Base-by-base conservation (phyloP, 1,140 invertebrate species). In the Amphibalanus amphitrite region DNA sequence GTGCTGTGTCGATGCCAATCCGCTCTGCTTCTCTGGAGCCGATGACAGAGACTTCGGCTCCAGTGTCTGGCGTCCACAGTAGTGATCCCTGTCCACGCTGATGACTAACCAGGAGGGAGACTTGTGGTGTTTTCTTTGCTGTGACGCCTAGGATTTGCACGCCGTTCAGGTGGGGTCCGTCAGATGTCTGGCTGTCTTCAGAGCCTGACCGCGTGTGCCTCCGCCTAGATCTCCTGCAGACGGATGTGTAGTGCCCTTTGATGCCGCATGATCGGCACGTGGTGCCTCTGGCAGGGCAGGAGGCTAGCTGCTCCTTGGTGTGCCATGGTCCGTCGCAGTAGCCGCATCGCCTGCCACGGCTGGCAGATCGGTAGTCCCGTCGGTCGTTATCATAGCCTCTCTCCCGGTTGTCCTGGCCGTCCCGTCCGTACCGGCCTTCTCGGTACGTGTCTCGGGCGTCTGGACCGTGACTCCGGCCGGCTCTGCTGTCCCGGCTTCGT, bases 61-160 rank as follows among this genome's bases (percentile, higher is more conserved):
- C 71, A 4, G 71, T 33, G 64, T 72, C 71, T 13, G 71, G 71
- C 20, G 28, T 29, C 71, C 71, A 72, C n/a, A 13, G 15, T 0
- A 71, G n/a, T 25, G 59, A 3, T 0, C 28, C n/a, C 0, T 59
- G 47, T 1, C 59, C 65, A 8, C 23, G 59, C 17, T n/a, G 67
- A 29, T 69, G 68, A 29, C 13, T 13, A 25, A 40, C 28, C 15
- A 10, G 25, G 13, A 72, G 23, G 3, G 29, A 26, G 68, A 33
- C 6, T 29, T 0, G 4, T 20, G 38, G 30, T 33, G 0, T 28
- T 10, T 10, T 28, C 4, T n/a, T 20, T 3, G 20, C 33, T 23
- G 17, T 3, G 3, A 23, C 28, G 23, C 29, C 13, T 23, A 3
- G 20, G 23, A 13, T 17, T 59, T 20, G 1, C 10, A 59, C 17